Evolutionary conservation across 2,113 vertebrate genomes (phyloP).

Genomic region (Entomyzon cyanotis): DNA sequence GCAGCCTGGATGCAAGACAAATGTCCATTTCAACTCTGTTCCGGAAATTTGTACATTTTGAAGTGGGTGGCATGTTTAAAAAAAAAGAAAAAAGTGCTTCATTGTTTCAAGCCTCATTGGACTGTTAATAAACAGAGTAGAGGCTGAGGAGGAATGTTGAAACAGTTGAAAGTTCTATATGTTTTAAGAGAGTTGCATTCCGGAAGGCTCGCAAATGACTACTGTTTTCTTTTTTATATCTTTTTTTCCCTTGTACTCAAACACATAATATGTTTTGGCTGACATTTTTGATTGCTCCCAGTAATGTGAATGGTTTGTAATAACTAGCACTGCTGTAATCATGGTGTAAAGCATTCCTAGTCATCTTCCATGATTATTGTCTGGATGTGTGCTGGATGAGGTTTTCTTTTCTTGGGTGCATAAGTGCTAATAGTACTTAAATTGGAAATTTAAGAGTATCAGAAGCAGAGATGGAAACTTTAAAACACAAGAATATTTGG

Average conservation of each 20-base stretch:
- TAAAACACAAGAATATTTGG: neutral
- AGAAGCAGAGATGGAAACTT: neutral
- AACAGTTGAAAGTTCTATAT: slow-evolving; percentile 2
- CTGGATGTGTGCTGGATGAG: neutral
- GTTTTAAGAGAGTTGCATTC: slow-evolving; percentile 45
- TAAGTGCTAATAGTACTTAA: neutral
- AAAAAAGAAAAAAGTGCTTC: slow-evolving; percentile 8
- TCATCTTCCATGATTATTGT: neutral
- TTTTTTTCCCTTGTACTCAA: neutral
- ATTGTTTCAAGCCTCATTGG: slow-evolving; percentile 49
- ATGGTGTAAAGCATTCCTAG: neutral
- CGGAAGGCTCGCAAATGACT: neutral
- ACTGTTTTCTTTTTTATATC: neutral
- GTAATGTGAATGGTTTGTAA: neutral
- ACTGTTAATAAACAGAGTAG: slow-evolving; percentile 6
- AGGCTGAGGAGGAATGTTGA: slow-evolving; percentile 58
- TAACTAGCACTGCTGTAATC: neutral
- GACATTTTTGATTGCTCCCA: neutral
- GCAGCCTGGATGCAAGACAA: slow-evolving; percentile 55
- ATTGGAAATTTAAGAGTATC: neutral
- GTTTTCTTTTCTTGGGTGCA: neutral
- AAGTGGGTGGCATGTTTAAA: slow-evolving; percentile 54
- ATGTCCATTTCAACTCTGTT: slow-evolving; percentile 34
- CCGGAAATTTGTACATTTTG: slow-evolving; percentile 66
- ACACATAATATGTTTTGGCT: neutral